These are phyloP conservation scores for Eucera pruinosa DNA, from an alignment of 2,888 invertebrate genomes.

Conservation along the genomic window DNA sequence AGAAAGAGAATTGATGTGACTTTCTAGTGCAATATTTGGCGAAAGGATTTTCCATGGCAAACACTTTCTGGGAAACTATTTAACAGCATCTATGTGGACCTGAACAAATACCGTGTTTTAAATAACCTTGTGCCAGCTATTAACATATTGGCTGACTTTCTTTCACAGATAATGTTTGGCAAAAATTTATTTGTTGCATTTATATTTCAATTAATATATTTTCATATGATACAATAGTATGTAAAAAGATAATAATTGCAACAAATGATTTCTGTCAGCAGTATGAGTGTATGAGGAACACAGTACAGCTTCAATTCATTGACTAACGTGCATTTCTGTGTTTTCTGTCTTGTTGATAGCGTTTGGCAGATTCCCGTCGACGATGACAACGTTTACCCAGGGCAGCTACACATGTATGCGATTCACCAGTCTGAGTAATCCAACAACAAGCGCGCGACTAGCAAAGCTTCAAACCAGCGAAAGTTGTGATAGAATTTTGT, in stretches of 20 bases:
- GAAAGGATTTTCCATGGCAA: constrained; percentile 50
- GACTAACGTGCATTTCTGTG: constrained; percentile 76
- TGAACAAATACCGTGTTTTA: constrained; percentile 69
- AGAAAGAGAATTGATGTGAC: constrained; percentile 63
- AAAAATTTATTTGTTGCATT: constrained; percentile 72
- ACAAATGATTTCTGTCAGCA: constrained; percentile 64
- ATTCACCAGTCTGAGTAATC: constrained; percentile 81
- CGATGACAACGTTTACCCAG: constrained; percentile 92
- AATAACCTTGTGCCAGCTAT: constrained; percentile 74
- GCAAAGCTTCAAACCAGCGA: constrained; percentile 73
- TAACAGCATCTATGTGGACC: constrained; percentile 77
- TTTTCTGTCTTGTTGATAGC: constrained; percentile 87
- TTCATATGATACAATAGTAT: neutral
- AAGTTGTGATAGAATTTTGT: constrained; percentile 29
- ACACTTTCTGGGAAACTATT: constrained; percentile 71
- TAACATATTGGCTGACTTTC: constrained; percentile 75
- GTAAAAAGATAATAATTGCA: constrained; percentile 2
- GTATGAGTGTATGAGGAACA: constrained; percentile 68
- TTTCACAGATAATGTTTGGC: constrained; percentile 72
- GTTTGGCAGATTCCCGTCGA: constrained; percentile 92
- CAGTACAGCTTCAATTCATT: constrained; percentile 66
- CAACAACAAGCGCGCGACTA: constrained; percentile 76
- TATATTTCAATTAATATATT: neutral
- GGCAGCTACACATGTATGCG: constrained; percentile 96
- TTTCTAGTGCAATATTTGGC: constrained; percentile 52